Evolutionary conservation across 1,140 invertebrate genomes (phyloP).

Genomic region (Penaeus japonicus): DNA sequence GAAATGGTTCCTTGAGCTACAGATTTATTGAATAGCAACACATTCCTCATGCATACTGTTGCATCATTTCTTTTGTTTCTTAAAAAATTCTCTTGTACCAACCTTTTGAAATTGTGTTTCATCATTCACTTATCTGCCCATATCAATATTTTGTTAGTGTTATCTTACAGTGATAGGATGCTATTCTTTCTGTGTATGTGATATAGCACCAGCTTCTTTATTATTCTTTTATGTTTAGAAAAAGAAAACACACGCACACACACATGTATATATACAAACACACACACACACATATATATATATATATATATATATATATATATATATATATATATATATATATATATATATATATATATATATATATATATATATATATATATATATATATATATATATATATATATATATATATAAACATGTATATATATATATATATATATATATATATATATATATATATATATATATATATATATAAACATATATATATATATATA

Average conservation of each 20-base stretch:
- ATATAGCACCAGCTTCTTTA: no score
- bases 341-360: conserved; percentile 6
- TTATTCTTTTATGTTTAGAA: no score
- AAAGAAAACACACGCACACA: neutral
- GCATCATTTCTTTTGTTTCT: no score
- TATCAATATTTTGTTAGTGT: no score
- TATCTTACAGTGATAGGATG: no score
- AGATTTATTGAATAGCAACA: no score
- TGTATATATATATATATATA: conserved; percentile 21
- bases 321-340: conserved; percentile 1
- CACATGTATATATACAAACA: neutral
- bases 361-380: conserved; percentile 6
- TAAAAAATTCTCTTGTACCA: no score
- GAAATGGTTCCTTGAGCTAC: no score
- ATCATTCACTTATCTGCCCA: no score
- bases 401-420: conserved; percentile 18
- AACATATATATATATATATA: conserved; percentile 14
- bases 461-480: conserved; percentile 27
- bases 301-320: conserved; percentile 6
- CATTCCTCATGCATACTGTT: no score
- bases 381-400: conserved; percentile 16
- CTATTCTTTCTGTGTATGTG: no score
- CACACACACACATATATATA: neutral
- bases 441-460: conserved; percentile 19
- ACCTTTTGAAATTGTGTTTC: no score